A percentile compares a stretch with the other conserved stretches of the same genome.
These are phyloP conservation scores for Arctocebus calabarensis DNA, from an alignment of 2,797 vertebrate genomes.

Conservation along the genomic window DNA sequence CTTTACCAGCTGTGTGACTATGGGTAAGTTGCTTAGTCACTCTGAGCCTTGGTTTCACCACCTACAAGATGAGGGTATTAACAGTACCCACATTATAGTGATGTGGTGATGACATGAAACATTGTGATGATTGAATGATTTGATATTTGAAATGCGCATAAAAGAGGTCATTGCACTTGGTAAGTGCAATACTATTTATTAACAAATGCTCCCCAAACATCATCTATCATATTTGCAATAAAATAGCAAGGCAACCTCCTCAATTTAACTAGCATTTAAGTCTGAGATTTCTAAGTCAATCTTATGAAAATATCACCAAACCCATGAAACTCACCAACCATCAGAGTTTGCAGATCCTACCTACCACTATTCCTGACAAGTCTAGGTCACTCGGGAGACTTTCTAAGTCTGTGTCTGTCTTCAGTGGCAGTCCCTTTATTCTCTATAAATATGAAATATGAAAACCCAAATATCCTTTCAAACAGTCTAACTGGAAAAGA, in stretches of 20 bases:
- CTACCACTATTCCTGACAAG: not conserved
- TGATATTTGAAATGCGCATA: constrained; percentile 49
- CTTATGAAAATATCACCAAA: constrained; percentile 24
- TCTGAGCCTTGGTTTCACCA: constrained; percentile 47
- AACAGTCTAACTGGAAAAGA: not conserved
- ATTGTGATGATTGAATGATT: constrained; percentile 50
- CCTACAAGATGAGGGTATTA: constrained; percentile 7
- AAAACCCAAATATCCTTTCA: constrained; percentile 38
- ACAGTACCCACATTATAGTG: not conserved
- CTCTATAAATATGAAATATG: not conserved
- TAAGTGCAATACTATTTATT: constrained; percentile 19
- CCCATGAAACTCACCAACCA: not conserved
- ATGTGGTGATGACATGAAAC: constrained; percentile 46
- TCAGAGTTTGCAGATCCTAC: not conserved
- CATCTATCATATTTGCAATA: constrained; percentile 23
- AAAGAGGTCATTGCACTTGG: not conserved
- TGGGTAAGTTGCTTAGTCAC: constrained; percentile 1
- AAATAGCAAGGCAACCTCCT: not conserved
- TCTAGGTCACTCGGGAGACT: not conserved
- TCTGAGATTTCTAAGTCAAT: constrained; percentile 5
- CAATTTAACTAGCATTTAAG: not conserved
- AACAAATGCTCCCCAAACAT: not conserved
- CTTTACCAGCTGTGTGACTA: constrained; percentile 1
- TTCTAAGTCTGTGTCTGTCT: not conserved
- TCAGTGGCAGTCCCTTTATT: not conserved